A percentile compares a stretch with the other conserved stretches of the same genome.
Conservation (phyloP, 2,113 vertebrate genomes). For the Donacobius atricapilla region DNA sequence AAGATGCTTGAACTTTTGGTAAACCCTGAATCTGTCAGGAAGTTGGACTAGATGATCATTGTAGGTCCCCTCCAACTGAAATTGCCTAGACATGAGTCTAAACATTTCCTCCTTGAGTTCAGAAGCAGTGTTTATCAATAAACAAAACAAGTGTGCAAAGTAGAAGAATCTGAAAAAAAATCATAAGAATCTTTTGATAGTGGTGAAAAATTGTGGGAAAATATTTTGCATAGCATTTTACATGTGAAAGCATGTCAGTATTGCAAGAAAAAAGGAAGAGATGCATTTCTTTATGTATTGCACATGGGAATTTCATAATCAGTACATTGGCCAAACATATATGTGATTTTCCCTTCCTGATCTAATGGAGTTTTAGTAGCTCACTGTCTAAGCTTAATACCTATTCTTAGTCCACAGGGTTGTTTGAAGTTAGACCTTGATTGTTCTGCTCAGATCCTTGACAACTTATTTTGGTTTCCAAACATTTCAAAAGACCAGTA, state of each 20-base stretch:
- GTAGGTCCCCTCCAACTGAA: background rate
- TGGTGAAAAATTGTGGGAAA: background rate
- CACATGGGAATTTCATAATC: background rate
- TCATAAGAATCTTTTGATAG: background rate
- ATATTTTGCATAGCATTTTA: background rate
- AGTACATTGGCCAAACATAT: background rate
- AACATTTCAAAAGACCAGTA: background rate
- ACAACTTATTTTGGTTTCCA: background rate
- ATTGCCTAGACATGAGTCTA: background rate
- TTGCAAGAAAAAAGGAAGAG: background rate
- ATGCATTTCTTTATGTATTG: background rate
- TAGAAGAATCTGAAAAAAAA: background rate
- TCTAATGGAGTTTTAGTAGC: background rate
- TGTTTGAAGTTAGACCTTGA: background rate
- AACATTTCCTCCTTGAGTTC: background rate
- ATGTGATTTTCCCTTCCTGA: background rate
- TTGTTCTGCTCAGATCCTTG: background rate
- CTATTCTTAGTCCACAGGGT: background rate
- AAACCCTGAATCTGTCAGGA: background rate
- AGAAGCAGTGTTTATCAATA: background rate
- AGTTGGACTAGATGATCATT: background rate
- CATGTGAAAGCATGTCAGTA: background rate
- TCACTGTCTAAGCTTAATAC: background rate
- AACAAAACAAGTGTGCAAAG: background rate
- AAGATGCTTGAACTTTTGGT: background rate